phyloP scores from a whole-genome alignment of 2,113 vertebrate species.

The Hucho hucho region DNA sequence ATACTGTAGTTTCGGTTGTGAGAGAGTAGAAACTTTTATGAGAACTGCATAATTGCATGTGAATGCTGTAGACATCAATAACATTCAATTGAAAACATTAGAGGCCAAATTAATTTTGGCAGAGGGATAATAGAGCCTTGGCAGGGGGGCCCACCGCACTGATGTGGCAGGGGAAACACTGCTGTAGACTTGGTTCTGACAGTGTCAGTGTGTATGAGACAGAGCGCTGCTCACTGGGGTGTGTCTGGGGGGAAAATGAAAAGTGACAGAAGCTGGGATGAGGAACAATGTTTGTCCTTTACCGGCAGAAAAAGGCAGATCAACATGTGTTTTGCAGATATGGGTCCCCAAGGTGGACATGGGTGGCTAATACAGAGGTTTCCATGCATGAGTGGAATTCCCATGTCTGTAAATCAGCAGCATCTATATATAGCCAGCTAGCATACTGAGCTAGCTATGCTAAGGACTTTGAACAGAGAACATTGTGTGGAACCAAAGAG shows the following conservation, averaged over 20 bases:
- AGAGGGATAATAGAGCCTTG: too few relatives aligned
- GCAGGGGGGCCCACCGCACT: too few relatives aligned
- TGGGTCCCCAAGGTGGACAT: conserved; percentile 62
- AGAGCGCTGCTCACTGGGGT: conserved; percentile 53
- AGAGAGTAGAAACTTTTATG: too few relatives aligned
- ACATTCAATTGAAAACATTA: too few relatives aligned
- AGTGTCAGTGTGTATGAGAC: neutral
- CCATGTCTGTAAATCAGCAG: conserved; percentile 64
- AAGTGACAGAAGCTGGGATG: conserved; percentile 72
- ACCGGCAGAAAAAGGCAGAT: conserved; percentile 71
- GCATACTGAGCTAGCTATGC: conserved; percentile 48
- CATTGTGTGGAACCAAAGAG: conserved; percentile 37
- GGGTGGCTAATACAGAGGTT: conserved; percentile 49
- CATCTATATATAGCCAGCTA: conserved; percentile 45
- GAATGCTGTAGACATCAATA: too few relatives aligned
- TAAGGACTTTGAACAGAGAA: conserved; percentile 33
- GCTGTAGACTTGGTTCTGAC: neutral
- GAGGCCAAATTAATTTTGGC: too few relatives aligned
- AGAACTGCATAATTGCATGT: too few relatives aligned
- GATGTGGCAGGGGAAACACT: neutral
- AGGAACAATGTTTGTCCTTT: conserved; percentile 74
- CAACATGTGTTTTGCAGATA: conserved; percentile 63
- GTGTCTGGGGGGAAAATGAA: conserved; percentile 63
- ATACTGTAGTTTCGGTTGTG: too few relatives aligned
- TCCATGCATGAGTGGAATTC: conserved; percentile 57